These are phyloP conservation scores for Arion vulgaris DNA, from an alignment of 1,140 invertebrate genomes.

Conservation along the genomic window DNA sequence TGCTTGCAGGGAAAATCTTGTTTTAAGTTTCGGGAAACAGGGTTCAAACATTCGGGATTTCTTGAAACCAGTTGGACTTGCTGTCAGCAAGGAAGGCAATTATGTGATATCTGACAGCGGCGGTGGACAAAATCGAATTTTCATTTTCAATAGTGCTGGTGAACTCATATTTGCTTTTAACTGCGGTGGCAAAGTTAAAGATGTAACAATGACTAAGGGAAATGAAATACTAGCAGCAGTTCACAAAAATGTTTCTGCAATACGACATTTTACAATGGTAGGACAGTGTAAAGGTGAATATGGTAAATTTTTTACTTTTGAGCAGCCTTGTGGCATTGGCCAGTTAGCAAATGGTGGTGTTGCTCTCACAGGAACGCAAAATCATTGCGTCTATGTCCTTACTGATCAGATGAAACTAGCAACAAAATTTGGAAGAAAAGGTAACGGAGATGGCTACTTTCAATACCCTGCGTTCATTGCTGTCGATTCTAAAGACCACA, in stretches of 20 bases:
- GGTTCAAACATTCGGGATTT: slow-evolving; percentile 58
- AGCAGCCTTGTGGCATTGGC: slow-evolving; percentile 63
- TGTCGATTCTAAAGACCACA: slow-evolving; percentile 60
- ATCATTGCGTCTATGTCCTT: slow-evolving; percentile 95
- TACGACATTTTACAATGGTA: slow-evolving; percentile 57
- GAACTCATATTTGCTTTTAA: slow-evolving; percentile 53
- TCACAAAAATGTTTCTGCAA: slow-evolving; percentile 54
- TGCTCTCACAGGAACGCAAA: slow-evolving; percentile 78
- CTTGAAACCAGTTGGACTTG: slow-evolving; percentile 62
- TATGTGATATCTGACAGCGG: slow-evolving; percentile 62
- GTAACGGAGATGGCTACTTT: slow-evolving; percentile 83
- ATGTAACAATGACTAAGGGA: slow-evolving; percentile 56
- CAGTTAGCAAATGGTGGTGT: slow-evolving; percentile 53
- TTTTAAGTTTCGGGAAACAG: slow-evolving; percentile 63
- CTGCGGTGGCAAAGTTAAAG: slow-evolving; percentile 58
- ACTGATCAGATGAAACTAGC: slow-evolving; percentile 98
- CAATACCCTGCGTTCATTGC: slow-evolving; percentile 56
- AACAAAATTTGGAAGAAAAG: slow-evolving; percentile 95
- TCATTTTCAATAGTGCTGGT: slow-evolving; percentile 60
- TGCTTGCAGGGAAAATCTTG: slow-evolving; percentile 50
- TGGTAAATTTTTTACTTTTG: slow-evolving; percentile 63
- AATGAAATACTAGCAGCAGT: slow-evolving; percentile 63
- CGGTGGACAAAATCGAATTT: slow-evolving; percentile 56
- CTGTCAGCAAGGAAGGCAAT: slow-evolving; percentile 55
- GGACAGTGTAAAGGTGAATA: slow-evolving; percentile 54